Evolutionary conservation across 2,797 vertebrate species (phyloP).

Genomic region (Harpagifer antarcticus): DNA sequence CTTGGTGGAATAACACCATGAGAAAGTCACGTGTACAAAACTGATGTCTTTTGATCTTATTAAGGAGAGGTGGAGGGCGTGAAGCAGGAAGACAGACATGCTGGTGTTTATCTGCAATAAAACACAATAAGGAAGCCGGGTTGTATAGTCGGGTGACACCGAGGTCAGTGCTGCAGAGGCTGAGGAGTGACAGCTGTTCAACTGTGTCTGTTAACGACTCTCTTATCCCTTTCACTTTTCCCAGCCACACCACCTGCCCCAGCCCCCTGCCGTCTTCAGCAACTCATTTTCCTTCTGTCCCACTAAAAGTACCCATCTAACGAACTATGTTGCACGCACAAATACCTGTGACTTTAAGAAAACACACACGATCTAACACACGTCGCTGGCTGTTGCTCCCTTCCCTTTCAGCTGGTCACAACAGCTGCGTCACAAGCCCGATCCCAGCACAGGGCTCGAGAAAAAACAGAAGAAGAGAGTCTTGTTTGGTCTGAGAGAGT

Average conservation of each 20-base stretch:
- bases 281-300: constrained; percentile 46
- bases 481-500: constrained; percentile 51
- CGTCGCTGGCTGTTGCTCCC: constrained; percentile 16
- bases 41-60: background rate
- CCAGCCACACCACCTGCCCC: constrained; percentile 39
- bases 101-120: constrained; percentile 44
- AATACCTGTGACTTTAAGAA: constrained; percentile 24
- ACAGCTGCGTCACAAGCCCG: constrained; percentile 70
- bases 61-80: background rate
- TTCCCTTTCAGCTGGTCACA: constrained; percentile 69
- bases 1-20: background rate
- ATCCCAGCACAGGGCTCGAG: constrained; percentile 49
- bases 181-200: constrained; percentile 71
- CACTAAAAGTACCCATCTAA: constrained; percentile 11
- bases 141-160: constrained; percentile 55
- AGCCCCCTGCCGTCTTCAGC: constrained; percentile 15
- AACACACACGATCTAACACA: constrained; percentile 8
- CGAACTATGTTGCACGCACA: constrained; percentile 12
- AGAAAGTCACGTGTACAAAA: constrained; percentile 8
- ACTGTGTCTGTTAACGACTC: constrained; percentile 41
- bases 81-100: constrained; percentile 28
- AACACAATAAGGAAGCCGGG: constrained; percentile 50
- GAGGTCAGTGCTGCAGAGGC: constrained; percentile 55
- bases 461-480: constrained; percentile 56
- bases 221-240: constrained; percentile 69